Conservation (phyloP, 2,888 invertebrate species). For the Zaprionus obscuricornis region DNA sequence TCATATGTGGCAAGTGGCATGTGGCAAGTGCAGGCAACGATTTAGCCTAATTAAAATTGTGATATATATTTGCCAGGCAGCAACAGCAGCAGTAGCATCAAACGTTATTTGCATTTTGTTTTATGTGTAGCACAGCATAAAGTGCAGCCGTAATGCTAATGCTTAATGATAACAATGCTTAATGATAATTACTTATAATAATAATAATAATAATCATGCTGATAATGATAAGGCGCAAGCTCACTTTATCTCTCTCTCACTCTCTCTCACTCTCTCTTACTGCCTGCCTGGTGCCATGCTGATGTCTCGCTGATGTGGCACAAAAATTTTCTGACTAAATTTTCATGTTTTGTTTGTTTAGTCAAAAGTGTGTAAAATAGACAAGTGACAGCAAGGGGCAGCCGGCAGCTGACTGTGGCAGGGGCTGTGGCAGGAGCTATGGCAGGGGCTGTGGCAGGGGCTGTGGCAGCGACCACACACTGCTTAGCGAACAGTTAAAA, state of each 20-base stretch:
- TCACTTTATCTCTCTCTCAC: no score
- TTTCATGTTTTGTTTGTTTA: slow-evolving; percentile 14
- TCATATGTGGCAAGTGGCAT: slow-evolving; percentile 9
- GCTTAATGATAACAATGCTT: slow-evolving; percentile 18
- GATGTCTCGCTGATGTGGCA: slow-evolving; percentile 37
- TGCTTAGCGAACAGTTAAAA: no score
- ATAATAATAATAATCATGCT: no score
- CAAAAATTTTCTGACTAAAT: slow-evolving; percentile 16
- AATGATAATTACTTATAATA: no score
- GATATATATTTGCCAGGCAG: slow-evolving; percentile 7
- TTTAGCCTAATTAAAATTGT: slow-evolving; percentile 56
- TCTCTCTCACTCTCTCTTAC: no score
- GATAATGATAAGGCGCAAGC: slow-evolving; percentile 12
- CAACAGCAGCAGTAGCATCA: background rate
- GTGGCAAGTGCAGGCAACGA: slow-evolving; percentile 1
- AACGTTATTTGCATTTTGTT: slow-evolving; percentile 40
- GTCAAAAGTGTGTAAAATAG: background rate
- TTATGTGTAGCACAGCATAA: slow-evolving; percentile 10
- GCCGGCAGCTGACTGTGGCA: no score
- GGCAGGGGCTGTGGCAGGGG: slow-evolving; percentile 20
- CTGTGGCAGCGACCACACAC: slow-evolving; percentile 22
- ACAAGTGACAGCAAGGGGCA: background rate
- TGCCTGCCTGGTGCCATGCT: no score
- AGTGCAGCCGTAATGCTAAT: slow-evolving; percentile 43
- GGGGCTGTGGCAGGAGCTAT: background rate